phyloP scores from a whole-genome alignment of 2,797 vertebrate species.

The Scleropages formosus region DNA sequence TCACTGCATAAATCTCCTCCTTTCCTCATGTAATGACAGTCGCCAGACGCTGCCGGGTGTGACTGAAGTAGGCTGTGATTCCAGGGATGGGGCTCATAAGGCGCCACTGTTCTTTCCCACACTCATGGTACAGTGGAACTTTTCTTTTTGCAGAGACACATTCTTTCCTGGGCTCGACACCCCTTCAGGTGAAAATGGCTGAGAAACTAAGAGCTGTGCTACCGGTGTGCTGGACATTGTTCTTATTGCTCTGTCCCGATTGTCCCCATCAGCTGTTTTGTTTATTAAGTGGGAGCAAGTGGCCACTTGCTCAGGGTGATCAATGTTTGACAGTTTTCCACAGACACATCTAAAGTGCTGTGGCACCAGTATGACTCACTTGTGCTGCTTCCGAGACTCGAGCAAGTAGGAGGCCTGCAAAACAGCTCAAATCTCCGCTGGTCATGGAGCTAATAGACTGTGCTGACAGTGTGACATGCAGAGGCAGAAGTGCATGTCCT shows the following conservation, averaged over 20 bases:
- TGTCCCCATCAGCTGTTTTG: background rate
- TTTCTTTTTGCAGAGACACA: background rate
- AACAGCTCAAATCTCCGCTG: no score
- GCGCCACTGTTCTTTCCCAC: background rate
- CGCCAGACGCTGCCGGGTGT: background rate
- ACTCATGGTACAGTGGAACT: background rate
- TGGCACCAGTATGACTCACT: no score
- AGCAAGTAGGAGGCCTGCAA: no score
- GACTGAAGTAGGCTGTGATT: background rate
- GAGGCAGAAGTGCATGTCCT: no score
- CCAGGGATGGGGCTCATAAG: background rate
- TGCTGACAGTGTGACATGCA: no score
- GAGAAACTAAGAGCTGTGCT: background rate
- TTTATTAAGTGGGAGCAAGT: conserved; percentile 6
- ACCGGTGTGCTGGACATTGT: background rate
- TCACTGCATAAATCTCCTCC: background rate
- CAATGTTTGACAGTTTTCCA: background rate
- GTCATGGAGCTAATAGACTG: no score
- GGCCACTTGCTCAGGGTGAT: background rate
- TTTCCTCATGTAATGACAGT: conserved; percentile 11
- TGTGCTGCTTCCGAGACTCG: no score
- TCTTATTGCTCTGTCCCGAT: conserved; percentile 3
- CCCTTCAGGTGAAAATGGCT: background rate
- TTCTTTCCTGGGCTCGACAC: background rate
- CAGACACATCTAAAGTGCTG: no score